phyloP scores from a whole-genome alignment of 2,888 invertebrate species.

The Elgonia sp. region DNA sequence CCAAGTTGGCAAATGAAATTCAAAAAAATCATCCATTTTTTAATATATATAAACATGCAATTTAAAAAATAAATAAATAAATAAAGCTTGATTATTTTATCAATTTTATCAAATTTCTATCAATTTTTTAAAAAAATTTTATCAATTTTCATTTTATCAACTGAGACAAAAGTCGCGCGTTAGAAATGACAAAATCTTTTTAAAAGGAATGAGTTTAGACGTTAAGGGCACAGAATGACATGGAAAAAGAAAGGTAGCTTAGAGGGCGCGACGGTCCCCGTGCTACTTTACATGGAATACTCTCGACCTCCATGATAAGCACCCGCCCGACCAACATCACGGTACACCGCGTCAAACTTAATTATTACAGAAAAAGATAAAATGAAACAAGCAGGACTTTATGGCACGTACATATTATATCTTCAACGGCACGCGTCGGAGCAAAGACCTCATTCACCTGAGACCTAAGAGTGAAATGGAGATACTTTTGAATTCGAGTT shows the following conservation, averaged over 20 bases:
- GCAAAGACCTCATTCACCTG: constrained; percentile 41
- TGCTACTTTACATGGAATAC: no score
- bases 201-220: constrained; percentile 16
- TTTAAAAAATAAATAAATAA: no score
- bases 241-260: no score
- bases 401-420: constrained; percentile 35
- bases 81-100: no score
- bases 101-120: no score
- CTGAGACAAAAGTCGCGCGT: neutral
- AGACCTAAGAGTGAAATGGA: neutral
- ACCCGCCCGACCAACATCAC: constrained; percentile 44
- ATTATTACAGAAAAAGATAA: constrained; percentile 79
- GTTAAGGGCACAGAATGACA: constrained; percentile 56
- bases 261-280: no score
- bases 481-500: no score
- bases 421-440: constrained; percentile 37
- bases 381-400: constrained; percentile 67
- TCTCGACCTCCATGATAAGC: constrained; percentile 79
- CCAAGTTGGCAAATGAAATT: no score
- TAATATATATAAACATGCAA: no score
- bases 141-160: no score
- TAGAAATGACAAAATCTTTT: constrained; percentile 19
- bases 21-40: no score
- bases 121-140: no score
- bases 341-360: constrained; percentile 79